A percentile compares a stretch with the other conserved stretches of the same genome.
These are phyloP conservation scores for Serinus canaria DNA, from an alignment of 2,113 vertebrate species.

Conservation along the genomic window DNA sequence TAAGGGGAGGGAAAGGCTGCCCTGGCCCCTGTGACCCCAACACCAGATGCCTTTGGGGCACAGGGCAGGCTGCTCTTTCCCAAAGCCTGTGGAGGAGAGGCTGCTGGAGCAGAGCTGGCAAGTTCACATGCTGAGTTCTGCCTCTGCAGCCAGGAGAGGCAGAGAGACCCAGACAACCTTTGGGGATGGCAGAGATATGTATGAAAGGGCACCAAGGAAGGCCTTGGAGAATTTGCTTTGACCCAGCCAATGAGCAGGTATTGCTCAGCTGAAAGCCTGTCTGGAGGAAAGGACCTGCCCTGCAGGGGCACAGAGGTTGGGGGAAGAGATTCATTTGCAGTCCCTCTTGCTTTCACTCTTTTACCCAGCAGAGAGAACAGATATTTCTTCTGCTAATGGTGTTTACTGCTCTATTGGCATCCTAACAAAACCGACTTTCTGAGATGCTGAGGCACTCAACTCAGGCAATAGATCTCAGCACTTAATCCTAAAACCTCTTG, in stretches of 20 bases:
- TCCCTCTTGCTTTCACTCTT: neutral
- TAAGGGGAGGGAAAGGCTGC: neutral
- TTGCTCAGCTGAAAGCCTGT: neutral
- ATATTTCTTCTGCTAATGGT: neutral
- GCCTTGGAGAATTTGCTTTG: neutral
- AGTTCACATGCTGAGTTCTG: rapidly evolving
- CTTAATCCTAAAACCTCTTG: neutral
- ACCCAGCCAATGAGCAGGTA: neutral
- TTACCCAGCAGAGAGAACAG: neutral
- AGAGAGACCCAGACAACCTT: neutral
- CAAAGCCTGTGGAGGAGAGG: neutral
- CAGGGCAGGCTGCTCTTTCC: neutral
- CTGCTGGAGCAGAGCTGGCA: neutral
- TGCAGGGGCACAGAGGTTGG: neutral
- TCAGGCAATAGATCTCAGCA: neutral
- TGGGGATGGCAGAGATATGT: rapidly evolving
- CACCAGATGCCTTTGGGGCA: neutral
- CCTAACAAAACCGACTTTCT: neutral
- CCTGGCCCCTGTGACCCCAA: neutral
- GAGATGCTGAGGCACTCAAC: neutral
- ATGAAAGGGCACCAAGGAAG: neutral
- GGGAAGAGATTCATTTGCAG: neutral
- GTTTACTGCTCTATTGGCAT: neutral
- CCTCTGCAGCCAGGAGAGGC: neutral
- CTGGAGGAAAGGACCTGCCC: neutral